Conservation (phyloP, 2,113 vertebrate genomes). For the Myotis yumanensis region DNA sequence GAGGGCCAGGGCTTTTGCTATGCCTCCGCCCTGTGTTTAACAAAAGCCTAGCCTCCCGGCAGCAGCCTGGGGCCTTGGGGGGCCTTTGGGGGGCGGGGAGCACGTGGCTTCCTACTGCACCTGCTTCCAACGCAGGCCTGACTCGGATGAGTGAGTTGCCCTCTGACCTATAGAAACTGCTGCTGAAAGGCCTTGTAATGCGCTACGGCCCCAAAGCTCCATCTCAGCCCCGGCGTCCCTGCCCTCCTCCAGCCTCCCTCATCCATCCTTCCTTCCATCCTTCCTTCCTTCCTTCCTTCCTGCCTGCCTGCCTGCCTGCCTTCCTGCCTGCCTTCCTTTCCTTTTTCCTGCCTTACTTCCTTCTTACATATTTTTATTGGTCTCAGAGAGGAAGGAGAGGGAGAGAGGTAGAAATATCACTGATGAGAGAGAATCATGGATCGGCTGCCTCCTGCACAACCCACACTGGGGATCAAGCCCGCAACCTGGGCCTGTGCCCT, state of each 20-base stretch:
- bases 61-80: conserved; percentile 11
- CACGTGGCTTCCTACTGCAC: conserved; percentile 55
- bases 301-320: rapidly evolving
- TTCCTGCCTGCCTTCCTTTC: too few species aligned
- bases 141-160: conserved; percentile 76
- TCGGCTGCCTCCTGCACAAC: too few species aligned
- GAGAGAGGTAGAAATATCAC: too few species aligned
- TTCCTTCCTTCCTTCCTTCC: too few species aligned
- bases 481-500: too few species aligned
- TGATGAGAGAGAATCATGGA: too few species aligned
- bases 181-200: conserved; percentile 73
- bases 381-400: too few species aligned
- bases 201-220: conserved; percentile 56
- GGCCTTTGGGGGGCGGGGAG: background rate
- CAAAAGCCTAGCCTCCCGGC: conserved; percentile 67
- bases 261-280: background rate
- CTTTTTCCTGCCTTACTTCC: too few species aligned
- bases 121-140: conserved; percentile 73
- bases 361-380: too few species aligned
- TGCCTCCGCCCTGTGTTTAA: conserved; percentile 74
- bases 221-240: background rate
- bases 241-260: background rate
- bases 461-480: too few species aligned
- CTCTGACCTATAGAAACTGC: conserved; percentile 72
- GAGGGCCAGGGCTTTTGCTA: conserved; percentile 83